Conservation (phyloP, 2,113 vertebrate genomes). For the Scopus umbretta region DNA sequence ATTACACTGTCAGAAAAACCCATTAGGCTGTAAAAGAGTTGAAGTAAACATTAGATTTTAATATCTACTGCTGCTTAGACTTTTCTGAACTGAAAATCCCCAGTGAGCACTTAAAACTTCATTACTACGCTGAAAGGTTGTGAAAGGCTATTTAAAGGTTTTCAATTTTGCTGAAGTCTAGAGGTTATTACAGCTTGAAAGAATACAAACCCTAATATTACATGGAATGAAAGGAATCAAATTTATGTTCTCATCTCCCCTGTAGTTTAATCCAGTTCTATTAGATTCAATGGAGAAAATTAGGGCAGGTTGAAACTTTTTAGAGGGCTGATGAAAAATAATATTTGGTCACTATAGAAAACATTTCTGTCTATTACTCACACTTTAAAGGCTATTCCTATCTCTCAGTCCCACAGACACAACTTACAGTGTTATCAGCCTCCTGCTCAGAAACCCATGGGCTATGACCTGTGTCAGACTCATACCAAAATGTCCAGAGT, state of each 20-base stretch:
- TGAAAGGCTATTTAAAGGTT: constrained; percentile 85
- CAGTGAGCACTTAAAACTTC: constrained; percentile 81
- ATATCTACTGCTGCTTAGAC: constrained; percentile 79
- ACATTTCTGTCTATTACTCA: constrained; percentile 57
- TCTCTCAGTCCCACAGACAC: background rate
- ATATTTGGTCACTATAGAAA: constrained; percentile 63
- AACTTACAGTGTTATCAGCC: constrained; percentile 28
- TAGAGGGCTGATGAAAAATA: constrained; percentile 68
- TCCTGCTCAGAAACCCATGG: constrained; percentile 3
- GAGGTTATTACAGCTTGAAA: constrained; percentile 81
- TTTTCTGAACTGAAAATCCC: constrained; percentile 80
- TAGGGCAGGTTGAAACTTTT: constrained; percentile 70
- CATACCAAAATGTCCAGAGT: background rate
- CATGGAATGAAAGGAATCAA: constrained; percentile 78
- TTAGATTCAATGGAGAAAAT: constrained; percentile 76
- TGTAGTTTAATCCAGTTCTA: constrained; percentile 76
- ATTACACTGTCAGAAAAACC: constrained; percentile 78
- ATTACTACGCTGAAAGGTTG: constrained; percentile 78
- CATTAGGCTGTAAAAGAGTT: constrained; percentile 77
- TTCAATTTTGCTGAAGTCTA: constrained; percentile 82
- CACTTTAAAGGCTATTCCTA: background rate
- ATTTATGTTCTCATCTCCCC: constrained; percentile 79
- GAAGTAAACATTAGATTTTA: constrained; percentile 83
- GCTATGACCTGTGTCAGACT: background rate
- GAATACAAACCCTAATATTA: constrained; percentile 79